A percentile compares a stretch with the other conserved stretches of the same genome.
Conservation (phyloP, 1,140 invertebrate genomes). For the Caenorhabditis tropicalis region DNA sequence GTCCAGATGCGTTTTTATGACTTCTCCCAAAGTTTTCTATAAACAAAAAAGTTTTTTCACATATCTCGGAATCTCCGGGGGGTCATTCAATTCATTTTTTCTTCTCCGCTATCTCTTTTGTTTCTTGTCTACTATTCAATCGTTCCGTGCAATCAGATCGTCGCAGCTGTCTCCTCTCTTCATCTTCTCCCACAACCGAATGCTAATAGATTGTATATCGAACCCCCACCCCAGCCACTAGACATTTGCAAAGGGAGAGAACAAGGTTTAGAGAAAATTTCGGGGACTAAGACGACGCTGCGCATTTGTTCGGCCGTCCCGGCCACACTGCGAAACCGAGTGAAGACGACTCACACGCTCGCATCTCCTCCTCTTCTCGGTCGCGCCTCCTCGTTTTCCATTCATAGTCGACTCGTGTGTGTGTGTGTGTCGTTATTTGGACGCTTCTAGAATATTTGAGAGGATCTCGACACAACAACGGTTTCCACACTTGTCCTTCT, state of each 20-base stretch:
- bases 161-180: neutral
- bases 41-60: too few species aligned
- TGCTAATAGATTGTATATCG: slow-evolving; percentile 16
- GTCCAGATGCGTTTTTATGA: neutral
- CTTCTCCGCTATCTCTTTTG: neutral
- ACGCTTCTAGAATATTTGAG: slow-evolving; percentile 43
- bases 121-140: neutral
- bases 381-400: slow-evolving; percentile 22
- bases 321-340: neutral
- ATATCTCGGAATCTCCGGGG: neutral
- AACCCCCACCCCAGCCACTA: neutral
- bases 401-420: slow-evolving; percentile 40
- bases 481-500: slow-evolving; percentile 33
- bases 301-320: slow-evolving; percentile 17
- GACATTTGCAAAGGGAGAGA: neutral
- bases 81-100: neutral
- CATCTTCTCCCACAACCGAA: neutral
- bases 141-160: slow-evolving; percentile 18
- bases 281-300: neutral
- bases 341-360: slow-evolving; percentile 35
- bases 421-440: slow-evolving; percentile 34
- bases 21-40: neutral
- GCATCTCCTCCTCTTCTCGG: slow-evolving; percentile 25
- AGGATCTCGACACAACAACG: slow-evolving; percentile 28
- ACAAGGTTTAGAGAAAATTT: neutral